Percentiles rank a stretch among this genome's conserved stretches.
Evolutionary conservation across 2,113 vertebrate species (phyloP).

Genomic region (Aegithalos caudatus): DNA sequence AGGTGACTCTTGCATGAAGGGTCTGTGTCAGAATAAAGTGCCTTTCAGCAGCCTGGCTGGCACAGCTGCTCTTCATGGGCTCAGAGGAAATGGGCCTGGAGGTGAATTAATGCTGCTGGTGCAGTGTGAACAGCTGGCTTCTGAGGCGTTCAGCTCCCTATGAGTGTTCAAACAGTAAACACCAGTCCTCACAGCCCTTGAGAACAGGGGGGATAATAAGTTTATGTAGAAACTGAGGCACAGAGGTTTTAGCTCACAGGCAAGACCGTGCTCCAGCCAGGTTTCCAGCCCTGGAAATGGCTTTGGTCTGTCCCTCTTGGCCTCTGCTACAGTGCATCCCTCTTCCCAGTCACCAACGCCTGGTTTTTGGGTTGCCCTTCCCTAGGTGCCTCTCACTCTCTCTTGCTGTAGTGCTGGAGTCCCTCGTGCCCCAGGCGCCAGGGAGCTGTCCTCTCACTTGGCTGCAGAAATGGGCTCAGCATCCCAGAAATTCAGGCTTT

Average conservation of each 20-base stretch:
- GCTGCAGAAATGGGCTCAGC: constrained; percentile 38
- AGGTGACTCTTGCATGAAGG: neutral
- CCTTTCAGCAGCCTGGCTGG: neutral
- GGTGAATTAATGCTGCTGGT: neutral
- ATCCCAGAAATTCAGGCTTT: constrained; percentile 57
- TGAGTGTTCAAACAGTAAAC: neutral
- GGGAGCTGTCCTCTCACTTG: constrained; percentile 27
- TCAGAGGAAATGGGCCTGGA: neutral
- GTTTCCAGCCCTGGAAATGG: neutral
- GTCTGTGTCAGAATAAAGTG: neutral
- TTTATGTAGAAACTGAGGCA: neutral
- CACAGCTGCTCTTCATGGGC: fast-evolving
- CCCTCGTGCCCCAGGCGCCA: neutral
- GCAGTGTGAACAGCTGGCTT: neutral
- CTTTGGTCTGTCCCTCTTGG: neutral
- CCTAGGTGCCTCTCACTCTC: neutral
- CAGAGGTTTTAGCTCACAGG: neutral
- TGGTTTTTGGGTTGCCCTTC: neutral
- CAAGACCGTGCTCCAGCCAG: neutral
- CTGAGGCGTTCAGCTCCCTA: neutral
- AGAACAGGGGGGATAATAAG: neutral
- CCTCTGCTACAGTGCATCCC: neutral
- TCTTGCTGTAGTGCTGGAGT: neutral
- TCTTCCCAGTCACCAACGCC: fast-evolving
- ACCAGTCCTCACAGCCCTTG: neutral